Evolutionary conservation across 2,113 vertebrate genomes (phyloP).

Genomic region (Onychorhynchus coronatus): DNA sequence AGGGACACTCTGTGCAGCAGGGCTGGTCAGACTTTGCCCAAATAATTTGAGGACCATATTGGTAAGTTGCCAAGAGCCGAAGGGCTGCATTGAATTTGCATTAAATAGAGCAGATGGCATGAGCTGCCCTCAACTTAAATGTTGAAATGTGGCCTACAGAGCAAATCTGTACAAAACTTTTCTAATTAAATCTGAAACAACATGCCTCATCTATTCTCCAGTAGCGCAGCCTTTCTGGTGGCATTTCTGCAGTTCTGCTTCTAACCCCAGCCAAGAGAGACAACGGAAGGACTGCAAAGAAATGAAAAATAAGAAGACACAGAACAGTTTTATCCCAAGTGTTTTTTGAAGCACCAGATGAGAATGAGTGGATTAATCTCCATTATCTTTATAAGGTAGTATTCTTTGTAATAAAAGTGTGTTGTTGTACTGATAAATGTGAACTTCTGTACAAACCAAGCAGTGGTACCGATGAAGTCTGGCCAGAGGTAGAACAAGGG

Average conservation of each 20-base stretch:
- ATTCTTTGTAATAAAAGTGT: background rate
- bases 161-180: conserved; percentile 67
- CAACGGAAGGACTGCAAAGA: background rate
- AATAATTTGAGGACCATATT: background rate
- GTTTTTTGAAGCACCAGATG: background rate
- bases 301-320: conserved; percentile 3
- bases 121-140: conserved; percentile 65
- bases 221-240: conserved; percentile 41
- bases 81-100: conserved; percentile 60
- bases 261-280: background rate
- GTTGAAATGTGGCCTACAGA: conserved; percentile 64
- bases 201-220: conserved; percentile 50
- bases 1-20: conserved; percentile 13
- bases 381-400: background rate
- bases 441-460: background rate
- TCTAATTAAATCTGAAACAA: conserved; percentile 65
- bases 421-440: background rate
- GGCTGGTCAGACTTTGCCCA: conserved; percentile 37
- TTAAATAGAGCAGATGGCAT: conserved; percentile 65
- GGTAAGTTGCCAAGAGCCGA: conserved; percentile 54
- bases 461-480: background rate
- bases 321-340: background rate
- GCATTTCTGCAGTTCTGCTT: conserved; percentile 27
- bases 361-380: background rate
- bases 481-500: background rate